Conservation (phyloP, 2,797 vertebrate species). For the Coracias cyanogaster region DNA sequence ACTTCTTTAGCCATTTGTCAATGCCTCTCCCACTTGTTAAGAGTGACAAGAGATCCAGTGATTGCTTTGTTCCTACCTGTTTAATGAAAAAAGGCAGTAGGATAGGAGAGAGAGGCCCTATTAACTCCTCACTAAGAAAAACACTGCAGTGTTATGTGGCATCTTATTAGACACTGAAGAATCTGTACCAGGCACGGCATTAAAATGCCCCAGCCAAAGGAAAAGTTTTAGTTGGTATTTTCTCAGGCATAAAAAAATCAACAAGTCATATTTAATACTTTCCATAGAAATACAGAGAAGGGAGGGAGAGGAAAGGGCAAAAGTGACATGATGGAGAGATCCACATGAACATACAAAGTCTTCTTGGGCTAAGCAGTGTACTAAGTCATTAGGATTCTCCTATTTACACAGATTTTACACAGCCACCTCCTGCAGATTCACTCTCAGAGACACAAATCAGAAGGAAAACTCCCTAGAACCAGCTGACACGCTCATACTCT, state of each 20-base stretch:
- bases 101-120: background rate
- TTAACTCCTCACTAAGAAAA: background rate
- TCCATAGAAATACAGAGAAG: background rate
- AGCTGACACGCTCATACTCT: background rate
- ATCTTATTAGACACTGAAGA: background rate
- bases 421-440: background rate
- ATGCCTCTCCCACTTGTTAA: background rate
- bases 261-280: background rate
- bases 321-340: background rate
- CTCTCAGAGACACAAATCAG: background rate
- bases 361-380: background rate
- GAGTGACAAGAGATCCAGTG: background rate
- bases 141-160: background rate
- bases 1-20: background rate
- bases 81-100: background rate
- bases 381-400: background rate
- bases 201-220: background rate
- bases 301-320: background rate
- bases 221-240: background rate
- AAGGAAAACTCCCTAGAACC: background rate
- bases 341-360: background rate
- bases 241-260: background rate
- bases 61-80: background rate
- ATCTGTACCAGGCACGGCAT: background rate
- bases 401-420: background rate